Base-by-base conservation (phyloP, 2,888 invertebrate species). In the Parelbella ahira region DNA sequence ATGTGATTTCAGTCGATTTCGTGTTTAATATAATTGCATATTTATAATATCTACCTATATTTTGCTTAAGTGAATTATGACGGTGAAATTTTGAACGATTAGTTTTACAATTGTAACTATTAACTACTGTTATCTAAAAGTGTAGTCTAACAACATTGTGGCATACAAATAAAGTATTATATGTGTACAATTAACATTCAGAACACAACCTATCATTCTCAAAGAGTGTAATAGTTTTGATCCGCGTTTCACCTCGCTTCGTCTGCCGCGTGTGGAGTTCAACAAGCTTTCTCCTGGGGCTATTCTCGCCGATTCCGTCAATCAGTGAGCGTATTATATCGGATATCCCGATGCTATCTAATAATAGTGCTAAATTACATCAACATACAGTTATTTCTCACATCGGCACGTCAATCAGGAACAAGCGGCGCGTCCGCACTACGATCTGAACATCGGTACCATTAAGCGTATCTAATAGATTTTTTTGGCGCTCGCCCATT, bases 391-490 rank as follows among this genome's bases (percentile, higher is more conserved):
- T 50, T 47, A 47, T 47, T 36, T 30, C 36, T 48, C 46, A 46
- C 39, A 48, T 48, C 37, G 53, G 58, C 53, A 51, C 50, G 57
- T 63, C 62, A 68, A 77, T 75, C 74, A 66, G 56, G 59, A 65
- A 70, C 69, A 66, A 60, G 61, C 60, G 67, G 67, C 68, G 67
- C 57, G 61, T 64, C 65, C 58, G 53, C 63, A 63, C 63, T 59
- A 56, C 64, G 54, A 55, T 63, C 62, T 59, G 66, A 69, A 70
- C 70, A 63, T 75, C 69, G 66, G 58, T 55, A 53, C 77, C 69
- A 79, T 82, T 82, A 82, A 80, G 79, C 79, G 81, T 75, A 73
- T 70, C 83, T 86, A 84, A 86, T 87, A 86, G 76, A 72, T 87
- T 83, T 87, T 84, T 86, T 84, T 69, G 68, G 63, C 73, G 67